Base-by-base conservation (phyloP, 2,113 vertebrate genomes). In the Megaceryle torquata region DNA sequence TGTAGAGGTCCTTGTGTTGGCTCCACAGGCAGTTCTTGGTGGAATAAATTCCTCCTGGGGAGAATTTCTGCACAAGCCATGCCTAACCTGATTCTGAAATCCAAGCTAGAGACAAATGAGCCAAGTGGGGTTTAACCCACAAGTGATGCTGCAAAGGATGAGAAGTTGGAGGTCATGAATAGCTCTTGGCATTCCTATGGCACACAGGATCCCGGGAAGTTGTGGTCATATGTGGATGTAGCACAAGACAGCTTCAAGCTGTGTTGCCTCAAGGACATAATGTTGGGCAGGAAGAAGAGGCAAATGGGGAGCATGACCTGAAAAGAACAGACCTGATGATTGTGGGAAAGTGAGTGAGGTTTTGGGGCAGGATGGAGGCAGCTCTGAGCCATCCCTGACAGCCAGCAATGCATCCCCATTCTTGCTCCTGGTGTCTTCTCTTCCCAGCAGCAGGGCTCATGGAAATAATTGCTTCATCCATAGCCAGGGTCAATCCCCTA, bases 391-490 rank as follows among this genome's bases (percentile, higher is more conserved):
- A 10, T 22, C 28, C 41, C 81, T 56, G 31, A 31, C 74, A 50
- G 31, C 26, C 9, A 1, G 5, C 2, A 0, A 29, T 28, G 31
- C 53, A 25, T 67, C 46, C 44, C 26, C 24, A 24, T 8, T 26
- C n/a, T n/a, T 44, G 15, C 19, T 70, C 39, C 19, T 3, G 1
- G 6, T 48, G 25, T 25, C 35, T 44, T 78, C 59, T 56, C 12
- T 25, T 63, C 25, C 9, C 63, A 48, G n/a, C 15, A 4, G 26
- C 24, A n/a, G 15, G 57, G 39, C 29, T 44, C 5, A 0, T 41
- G 37, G 10, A 22, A 75, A 11, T 22, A 13, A 22, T 63, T 43
- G 3, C 28, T 63, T 61, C 48, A 39, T 35, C 24, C 10, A 24
- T 3, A 65, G 64, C 37, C 63, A 41, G 25, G 28, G 15, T 60